Evolutionary conservation across 2,888 invertebrate genomes (phyloP), one percentile per base, ranked within the genome.

Genomic region (Nemoura dubitans): DNA sequence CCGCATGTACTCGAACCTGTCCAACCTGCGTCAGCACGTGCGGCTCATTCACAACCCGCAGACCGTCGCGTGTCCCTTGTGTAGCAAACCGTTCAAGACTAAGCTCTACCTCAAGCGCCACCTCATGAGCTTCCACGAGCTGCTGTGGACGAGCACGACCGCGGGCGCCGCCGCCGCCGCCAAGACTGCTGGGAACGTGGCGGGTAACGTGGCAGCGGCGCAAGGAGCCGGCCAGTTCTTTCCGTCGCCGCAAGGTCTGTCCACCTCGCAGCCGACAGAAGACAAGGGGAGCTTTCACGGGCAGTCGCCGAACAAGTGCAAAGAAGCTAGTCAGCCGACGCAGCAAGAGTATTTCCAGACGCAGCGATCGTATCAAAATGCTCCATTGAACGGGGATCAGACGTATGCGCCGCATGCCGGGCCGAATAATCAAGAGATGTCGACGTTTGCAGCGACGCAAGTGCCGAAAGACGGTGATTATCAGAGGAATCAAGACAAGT

Each of bases 41-140:
- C 93, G 94, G 91, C 92, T 94, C 89, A 94, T 94, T 91, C 94
- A 94, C 91, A 93, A 93, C 91, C 94, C 94, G 88, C 94, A 93
- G 90, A 93, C 93, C 90, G 94, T 94, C 90, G 92, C 92, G 90
- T 94, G 94, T 91, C 93, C 93, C 88, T 91, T 94, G 89, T 94
- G 94, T 91, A 92, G 92, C 91, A 94, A 94, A 92, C 92, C 93
- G 88, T 94, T 94, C 92, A 94, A 94, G 92, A 94, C 94, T 89
- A 93, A 94, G 90, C 92, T 94, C 89, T 94, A 94, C 90, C 92
- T 94, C 89, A 93, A 93, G 90, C 92, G 94, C 86, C 94, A 94
- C 90, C 92, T 94, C 89, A 92, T 93, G 90, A 93, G 93, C 90
- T 93, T 93, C 89, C 94, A 94, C 90, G 93, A 92, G 88, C 86